phyloP scores from a whole-genome alignment of 2,888 invertebrate species.

The Drosophila robusta region DNA sequence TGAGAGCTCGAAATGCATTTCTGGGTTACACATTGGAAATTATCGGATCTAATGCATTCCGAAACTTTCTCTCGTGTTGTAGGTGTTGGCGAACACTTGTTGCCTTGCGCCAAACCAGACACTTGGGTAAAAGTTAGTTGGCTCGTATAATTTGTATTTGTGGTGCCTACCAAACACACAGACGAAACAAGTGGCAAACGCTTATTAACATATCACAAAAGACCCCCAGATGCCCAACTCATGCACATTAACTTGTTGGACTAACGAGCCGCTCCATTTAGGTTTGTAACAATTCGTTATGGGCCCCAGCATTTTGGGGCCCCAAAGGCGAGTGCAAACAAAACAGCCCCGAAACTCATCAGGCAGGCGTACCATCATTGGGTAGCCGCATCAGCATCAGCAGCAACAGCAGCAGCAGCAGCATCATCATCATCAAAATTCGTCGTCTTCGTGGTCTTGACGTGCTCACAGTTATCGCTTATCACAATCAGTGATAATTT shows the following conservation, averaged over 20 bases:
- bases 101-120: slow-evolving; percentile 56
- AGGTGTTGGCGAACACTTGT: slow-evolving; percentile 78
- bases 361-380: slow-evolving; percentile 39
- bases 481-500: slow-evolving; percentile 82
- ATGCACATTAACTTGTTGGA: slow-evolving; percentile 77
- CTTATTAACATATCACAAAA: slow-evolving; percentile 78
- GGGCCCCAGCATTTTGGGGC: slow-evolving; percentile 51
- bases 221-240: slow-evolving; percentile 34
- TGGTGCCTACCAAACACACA: slow-evolving; percentile 36
- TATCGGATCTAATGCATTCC: slow-evolving; percentile 48
- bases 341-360: slow-evolving; percentile 56
- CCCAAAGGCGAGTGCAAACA: slow-evolving; percentile 38
- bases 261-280: slow-evolving; percentile 80
- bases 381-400: slow-evolving; percentile 24
- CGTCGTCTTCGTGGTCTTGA: slow-evolving; percentile 63
- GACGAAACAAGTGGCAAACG: slow-evolving; percentile 71
- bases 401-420: slow-evolving; percentile 40
- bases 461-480: slow-evolving; percentile 81
- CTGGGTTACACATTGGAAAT: slow-evolving; percentile 54
- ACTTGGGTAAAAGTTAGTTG: slow-evolving; percentile 42
- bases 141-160: slow-evolving; percentile 61
- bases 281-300: slow-evolving; percentile 81
- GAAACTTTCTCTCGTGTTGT: slow-evolving; percentile 69
- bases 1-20: slow-evolving; percentile 45
- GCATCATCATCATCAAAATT: slow-evolving; percentile 57